phyloP scores from a whole-genome alignment of 1,140 invertebrate species.

The Eriocheir sinensis region DNA sequence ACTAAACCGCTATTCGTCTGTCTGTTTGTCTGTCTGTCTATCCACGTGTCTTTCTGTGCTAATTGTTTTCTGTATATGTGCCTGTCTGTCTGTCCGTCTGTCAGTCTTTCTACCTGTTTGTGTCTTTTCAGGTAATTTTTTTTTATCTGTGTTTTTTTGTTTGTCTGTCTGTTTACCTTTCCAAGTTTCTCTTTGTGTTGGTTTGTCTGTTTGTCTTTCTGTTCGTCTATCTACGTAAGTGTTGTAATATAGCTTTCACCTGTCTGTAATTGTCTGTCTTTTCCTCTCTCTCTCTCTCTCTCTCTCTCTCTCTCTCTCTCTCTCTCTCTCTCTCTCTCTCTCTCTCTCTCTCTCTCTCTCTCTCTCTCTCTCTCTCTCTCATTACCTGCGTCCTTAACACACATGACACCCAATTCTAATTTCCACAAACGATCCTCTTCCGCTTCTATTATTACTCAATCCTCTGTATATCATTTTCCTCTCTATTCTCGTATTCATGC shows the following conservation, averaged over 20 bases:
- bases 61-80: too few species aligned
- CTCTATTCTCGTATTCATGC: neutral
- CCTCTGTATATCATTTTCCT: neutral
- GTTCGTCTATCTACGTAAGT: neutral
- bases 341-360: neutral
- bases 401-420: too few species aligned
- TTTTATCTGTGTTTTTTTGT: neutral
- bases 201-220: neutral
- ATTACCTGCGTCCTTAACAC: neutral
- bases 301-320: neutral
- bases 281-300: neutral
- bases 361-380: neutral
- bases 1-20: neutral
- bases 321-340: slow-evolving; percentile 13
- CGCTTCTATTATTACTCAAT: neutral
- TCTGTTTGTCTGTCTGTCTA: neutral
- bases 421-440: too few species aligned
- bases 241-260: too few species aligned
- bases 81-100: neutral
- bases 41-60: too few species aligned
- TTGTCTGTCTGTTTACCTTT: neutral
- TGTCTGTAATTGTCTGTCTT: too few species aligned
- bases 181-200: neutral
- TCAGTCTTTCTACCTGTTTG: too few species aligned
- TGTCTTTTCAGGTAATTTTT: neutral